Evolutionary conservation across 2,113 vertebrate genomes (phyloP), one percentile per base, ranked within the genome.

Genomic region (Saguinus imperator): DNA sequence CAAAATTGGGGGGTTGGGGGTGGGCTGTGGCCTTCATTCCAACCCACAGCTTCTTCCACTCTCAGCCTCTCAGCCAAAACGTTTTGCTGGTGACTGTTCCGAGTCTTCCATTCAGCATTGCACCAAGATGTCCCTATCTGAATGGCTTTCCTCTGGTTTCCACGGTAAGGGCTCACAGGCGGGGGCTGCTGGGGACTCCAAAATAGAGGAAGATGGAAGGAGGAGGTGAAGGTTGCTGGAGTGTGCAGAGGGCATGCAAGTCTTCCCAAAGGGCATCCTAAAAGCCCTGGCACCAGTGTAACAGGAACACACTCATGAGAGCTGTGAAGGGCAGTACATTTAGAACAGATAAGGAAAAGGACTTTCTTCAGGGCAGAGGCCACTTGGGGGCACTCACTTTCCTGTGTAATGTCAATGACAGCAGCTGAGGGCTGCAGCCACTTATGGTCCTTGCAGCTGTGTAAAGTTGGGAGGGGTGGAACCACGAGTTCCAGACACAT

Each of bases 201-300:
- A 52, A 52, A 52, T 52, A 16, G 50, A 52, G 50, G 16, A 52
- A 52, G 50, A 17, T 52, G 16, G 52, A 17, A 52, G 16, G 5
- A 52, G 16, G 16, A 52, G 16, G 52, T 52, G 52, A 52, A 16
- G 52, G 52, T 52, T 52, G 52, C 16, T 1, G 3, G 27, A 20
- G 16, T 1, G 0, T 1, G 16, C 6, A 29, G 13, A 35, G 4
- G 27, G 20, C 3, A 17, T 0, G 0, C 17, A 1, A 14, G 48
- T 29, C 32, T 50, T 21, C 29, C 43, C 3, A 2, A 25, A n/a
- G 48, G 29, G 6, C 6, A 23, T 72, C 70, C 70, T 6, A 0
- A 25, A 32, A 12, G 9, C 29, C 52, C 58, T 16, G 3, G 13
- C 37, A 37, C 18, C 25, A 43, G n/a, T 0, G 0, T 2, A 25